Evolutionary conservation across 2,888 invertebrate genomes (phyloP).

Genomic region (Drosophila anceps): DNA sequence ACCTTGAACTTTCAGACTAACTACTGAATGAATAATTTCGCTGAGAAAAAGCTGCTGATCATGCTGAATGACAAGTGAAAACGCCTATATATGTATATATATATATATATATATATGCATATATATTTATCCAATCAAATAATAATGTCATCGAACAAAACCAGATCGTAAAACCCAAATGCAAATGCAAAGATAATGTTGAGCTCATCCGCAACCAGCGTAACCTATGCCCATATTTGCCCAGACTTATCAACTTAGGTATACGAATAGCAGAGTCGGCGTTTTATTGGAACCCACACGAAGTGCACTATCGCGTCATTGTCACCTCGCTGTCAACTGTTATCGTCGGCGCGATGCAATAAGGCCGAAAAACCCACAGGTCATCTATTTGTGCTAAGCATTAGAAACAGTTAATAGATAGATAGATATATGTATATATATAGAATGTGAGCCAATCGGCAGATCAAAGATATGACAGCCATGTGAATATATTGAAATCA

Average conservation of each 20-base stretch:
- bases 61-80: constrained; percentile 6
- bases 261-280: constrained; percentile 19
- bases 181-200: constrained; percentile 49
- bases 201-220: constrained; percentile 46
- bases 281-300: constrained; percentile 28
- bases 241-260: constrained; percentile 23
- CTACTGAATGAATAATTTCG: constrained; percentile 25
- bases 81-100: background rate
- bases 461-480: constrained; percentile 30
- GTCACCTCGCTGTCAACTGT: constrained; percentile 27
- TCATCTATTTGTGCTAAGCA: constrained; percentile 52
- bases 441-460: constrained; percentile 24
- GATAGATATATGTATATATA: background rate
- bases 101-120: background rate
- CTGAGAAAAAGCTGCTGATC: constrained; percentile 17
- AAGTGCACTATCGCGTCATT: constrained; percentile 18
- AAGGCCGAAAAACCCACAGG: constrained; percentile 8
- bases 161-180: constrained; percentile 41
- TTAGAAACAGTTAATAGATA: constrained; percentile 48
- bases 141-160: constrained; percentile 13
- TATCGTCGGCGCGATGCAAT: constrained; percentile 12
- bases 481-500: constrained; percentile 16
- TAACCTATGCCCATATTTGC: constrained; percentile 43
- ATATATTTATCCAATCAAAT: constrained; percentile 16
- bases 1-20: constrained; percentile 2